phyloP scores from a whole-genome alignment of 2,888 invertebrate genomes.

The Rosalia funebris region DNA sequence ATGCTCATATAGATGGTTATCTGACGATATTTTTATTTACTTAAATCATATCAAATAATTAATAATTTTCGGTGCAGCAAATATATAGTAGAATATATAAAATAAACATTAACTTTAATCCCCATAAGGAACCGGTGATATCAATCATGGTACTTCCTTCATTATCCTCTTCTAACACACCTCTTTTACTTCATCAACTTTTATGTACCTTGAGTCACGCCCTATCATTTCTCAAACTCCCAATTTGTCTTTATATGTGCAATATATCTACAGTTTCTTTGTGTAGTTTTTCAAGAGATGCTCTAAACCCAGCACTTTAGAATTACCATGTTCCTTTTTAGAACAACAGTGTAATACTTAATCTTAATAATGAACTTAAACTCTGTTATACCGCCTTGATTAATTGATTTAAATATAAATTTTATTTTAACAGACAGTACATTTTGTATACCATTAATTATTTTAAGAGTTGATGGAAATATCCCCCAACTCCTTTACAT shows the following conservation, averaged over 20 bases:
- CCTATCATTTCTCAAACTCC: background rate
- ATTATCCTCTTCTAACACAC: too few species aligned
- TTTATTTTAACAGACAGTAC: background rate
- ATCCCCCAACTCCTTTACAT: too few species aligned
- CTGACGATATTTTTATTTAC: too few species aligned
- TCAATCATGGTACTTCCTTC: too few species aligned
- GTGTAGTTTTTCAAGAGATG: background rate
- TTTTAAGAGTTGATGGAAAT: background rate
- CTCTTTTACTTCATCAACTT: too few species aligned
- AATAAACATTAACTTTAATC: too few species aligned
- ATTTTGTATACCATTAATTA: background rate
- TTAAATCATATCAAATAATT: too few species aligned
- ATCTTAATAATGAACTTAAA: background rate
- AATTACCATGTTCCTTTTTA: background rate
- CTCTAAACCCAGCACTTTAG: background rate
- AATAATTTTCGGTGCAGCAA: too few species aligned
- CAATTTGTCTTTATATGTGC: conserved; percentile 1
- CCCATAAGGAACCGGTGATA: too few species aligned
- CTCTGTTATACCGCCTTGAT: background rate
- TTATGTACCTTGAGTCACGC: too few species aligned
- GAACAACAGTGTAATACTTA: background rate
- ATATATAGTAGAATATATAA: too few species aligned
- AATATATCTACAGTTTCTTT: background rate
- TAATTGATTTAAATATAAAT: background rate
- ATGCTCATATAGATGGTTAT: too few species aligned